Evolutionary conservation across 2,113 vertebrate genomes (phyloP).

Genomic region (Caracal caracal): DNA sequence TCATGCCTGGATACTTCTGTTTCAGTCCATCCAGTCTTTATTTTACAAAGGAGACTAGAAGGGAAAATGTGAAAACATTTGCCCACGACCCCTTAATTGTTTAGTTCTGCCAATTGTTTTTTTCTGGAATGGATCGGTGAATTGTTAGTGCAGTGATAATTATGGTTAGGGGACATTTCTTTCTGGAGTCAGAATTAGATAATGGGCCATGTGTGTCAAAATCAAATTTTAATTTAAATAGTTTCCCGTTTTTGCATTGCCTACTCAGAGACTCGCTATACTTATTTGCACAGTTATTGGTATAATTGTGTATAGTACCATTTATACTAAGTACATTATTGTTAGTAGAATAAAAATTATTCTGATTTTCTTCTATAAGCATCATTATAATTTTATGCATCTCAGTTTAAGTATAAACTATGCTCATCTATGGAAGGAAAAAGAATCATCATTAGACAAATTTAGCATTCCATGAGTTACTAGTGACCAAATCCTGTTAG

Average conservation of each 20-base stretch:
- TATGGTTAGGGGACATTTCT: neutral
- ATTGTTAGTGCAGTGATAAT: neutral
- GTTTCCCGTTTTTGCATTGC: neutral
- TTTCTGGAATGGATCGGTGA: neutral
- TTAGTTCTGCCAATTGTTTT: neutral
- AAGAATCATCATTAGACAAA: neutral
- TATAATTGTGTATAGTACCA: neutral
- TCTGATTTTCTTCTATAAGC: neutral
- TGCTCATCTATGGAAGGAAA: neutral
- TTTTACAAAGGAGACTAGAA: slow-evolving; percentile 15
- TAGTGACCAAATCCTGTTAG: neutral
- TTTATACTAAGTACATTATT: neutral
- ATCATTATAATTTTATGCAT: neutral
- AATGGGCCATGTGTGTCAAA: neutral
- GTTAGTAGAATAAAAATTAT: neutral
- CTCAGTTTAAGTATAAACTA: neutral
- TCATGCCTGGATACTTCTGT: neutral
- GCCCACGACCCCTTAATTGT: neutral
- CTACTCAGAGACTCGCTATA: neutral
- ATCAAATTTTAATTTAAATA: neutral
- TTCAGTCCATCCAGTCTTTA: slow-evolving; percentile 7
- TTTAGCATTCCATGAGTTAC: neutral
- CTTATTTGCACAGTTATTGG: neutral
- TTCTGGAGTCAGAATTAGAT: neutral
- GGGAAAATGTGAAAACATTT: neutral